phyloP scores from a whole-genome alignment of 92 coral and sea anemone species.

The Chrysogorgia sp. region DNA sequence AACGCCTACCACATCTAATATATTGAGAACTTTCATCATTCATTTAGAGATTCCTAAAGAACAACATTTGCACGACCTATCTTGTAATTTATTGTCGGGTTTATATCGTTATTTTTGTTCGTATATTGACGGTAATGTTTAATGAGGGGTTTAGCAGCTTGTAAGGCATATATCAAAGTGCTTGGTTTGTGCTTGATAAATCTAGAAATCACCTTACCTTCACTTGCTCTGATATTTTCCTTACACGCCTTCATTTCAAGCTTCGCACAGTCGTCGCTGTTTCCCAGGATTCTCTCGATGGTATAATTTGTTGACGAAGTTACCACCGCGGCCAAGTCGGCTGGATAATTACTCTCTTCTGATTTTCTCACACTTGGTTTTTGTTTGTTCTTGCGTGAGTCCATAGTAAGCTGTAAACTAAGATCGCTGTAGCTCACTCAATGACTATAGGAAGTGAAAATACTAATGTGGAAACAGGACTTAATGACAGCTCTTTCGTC shows the following conservation, averaged over 20 bases:
- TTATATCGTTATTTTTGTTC: too few species aligned
- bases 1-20: too few species aligned
- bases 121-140: not conserved
- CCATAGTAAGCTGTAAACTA: conserved; percentile 16
- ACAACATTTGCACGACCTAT: too few species aligned
- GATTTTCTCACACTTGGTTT: conserved; percentile 12
- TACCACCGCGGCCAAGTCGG: conserved; percentile 30
- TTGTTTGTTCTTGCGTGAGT: conserved; percentile 28
- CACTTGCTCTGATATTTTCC: not conserved
- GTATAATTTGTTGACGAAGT: conserved; percentile 87
- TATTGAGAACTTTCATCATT: too few species aligned
- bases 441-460: not conserved
- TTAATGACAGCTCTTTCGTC: not conserved
- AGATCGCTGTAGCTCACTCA: not conserved
- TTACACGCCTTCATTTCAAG: not conserved
- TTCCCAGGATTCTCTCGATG: conserved; percentile 93
- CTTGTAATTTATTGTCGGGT: too few species aligned
- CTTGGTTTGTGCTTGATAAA: not conserved
- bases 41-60: too few species aligned
- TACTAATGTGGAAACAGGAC: not conserved
- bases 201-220: not conserved
- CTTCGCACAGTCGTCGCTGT: not conserved
- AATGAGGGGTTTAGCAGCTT: not conserved
- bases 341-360: not conserved
- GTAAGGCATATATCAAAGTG: not conserved